Evolutionary conservation across 2,797 vertebrate species (phyloP), one percentile per base, ranked within the genome.

Genomic region (Pristis pectinata): DNA sequence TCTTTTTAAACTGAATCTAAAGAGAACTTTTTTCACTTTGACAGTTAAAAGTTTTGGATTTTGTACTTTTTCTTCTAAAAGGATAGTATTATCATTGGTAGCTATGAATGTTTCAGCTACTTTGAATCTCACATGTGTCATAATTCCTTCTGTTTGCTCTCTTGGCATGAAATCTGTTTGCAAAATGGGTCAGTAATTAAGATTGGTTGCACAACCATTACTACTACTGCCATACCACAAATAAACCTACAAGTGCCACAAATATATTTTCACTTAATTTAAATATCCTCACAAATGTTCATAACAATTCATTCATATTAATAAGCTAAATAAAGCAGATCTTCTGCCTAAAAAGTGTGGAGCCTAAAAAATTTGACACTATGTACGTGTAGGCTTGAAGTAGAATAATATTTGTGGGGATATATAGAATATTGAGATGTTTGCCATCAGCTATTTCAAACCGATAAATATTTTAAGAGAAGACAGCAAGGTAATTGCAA

Each of bases 181-280:
- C 56, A 87, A 87, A 87, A 27, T 87, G 83, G 83, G 83, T 87
- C 49, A 87, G 83, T 34, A 22, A 10, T 87, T 83, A 87, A 59
- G 83, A 17, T 87, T 87, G 83, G 83, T 59, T 59, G 30, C 83
- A 87, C 24, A 27, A 44, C 22, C 44, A 85, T 27, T 24, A 56
- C 24, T 27, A 10, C 82, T 10, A 30, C 83, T 59, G 83, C 87
- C 34, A 59, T n/a, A 83, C 11, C 53, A 87, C 83, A 56, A 87
- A 49, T 83, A 87, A 34, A 30, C 83, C 27, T 87, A n/a, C 53
- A 87, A 87, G 83, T 87, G 83, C 13, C 49, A 7, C 11, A 87
- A 87, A 87, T 15, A 87, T n/a, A 87, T 59, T 87, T 87, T 34
- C 27, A 82, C 41, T 24, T 82, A 49, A 59, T 59, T 87, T 87